Conservation (phyloP, 2,888 invertebrate species). For the Spisula subtruncata region DNA sequence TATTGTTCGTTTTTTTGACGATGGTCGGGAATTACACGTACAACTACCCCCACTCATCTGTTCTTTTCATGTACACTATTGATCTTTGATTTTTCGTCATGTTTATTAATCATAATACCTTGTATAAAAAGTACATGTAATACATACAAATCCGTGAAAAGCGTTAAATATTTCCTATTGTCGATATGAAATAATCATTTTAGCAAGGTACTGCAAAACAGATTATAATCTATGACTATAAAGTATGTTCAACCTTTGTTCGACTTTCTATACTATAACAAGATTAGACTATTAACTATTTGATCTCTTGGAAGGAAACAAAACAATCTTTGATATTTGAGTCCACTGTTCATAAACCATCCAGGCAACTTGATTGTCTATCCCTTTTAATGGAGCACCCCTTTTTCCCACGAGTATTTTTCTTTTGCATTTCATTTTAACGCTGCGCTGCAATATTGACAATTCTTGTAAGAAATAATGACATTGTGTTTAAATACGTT, state of each 20-base stretch:
- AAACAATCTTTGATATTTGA: neutral
- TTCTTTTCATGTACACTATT: too few relatives aligned
- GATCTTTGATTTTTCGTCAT: neutral
- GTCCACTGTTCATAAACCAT: neutral
- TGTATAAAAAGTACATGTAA: neutral
- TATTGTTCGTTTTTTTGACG: too few relatives aligned
- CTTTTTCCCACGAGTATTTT: constrained; percentile 8
- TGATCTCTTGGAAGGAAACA: neutral
- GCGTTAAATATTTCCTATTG: neutral
- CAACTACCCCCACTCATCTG: too few relatives aligned
- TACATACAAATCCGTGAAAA: neutral
- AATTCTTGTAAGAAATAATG: neutral
- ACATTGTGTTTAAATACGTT: too few relatives aligned
- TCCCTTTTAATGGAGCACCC: neutral
- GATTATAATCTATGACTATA: neutral
- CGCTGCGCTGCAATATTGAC: neutral
- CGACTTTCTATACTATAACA: neutral
- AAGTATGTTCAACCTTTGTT: neutral
- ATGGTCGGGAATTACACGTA: too few relatives aligned
- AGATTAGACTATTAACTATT: constrained; percentile 14
- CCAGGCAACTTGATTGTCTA: neutral
- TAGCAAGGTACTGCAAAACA: neutral
- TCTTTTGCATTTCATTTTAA: neutral
- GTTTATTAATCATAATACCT: neutral
- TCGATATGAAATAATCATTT: neutral